Evolutionary conservation across 2,113 vertebrate genomes (phyloP).

Genomic region (Lates calcarifer): DNA sequence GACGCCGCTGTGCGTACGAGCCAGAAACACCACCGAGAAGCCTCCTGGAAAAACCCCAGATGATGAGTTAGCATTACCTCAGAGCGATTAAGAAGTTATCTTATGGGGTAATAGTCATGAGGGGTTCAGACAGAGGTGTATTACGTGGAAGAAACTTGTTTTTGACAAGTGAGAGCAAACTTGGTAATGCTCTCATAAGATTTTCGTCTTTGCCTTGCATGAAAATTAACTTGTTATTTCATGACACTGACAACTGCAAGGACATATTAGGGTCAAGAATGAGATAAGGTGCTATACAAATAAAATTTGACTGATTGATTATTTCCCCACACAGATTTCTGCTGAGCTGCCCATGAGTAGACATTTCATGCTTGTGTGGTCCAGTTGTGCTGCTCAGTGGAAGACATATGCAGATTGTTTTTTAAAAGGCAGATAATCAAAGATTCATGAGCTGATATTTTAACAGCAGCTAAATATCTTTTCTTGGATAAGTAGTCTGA

Average conservation of each 20-base stretch:
- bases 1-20: constrained; percentile 90
- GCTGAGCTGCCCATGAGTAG: background rate
- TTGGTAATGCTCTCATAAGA: background rate
- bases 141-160: no score
- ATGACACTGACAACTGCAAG: background rate
- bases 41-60: constrained; percentile 85
- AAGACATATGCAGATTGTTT: background rate
- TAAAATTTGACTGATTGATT: no score
- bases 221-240: no score
- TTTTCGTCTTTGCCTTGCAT: background rate
- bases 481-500: background rate
- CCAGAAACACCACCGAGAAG: constrained; percentile 96
- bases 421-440: no score
- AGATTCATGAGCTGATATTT: background rate
- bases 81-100: background rate
- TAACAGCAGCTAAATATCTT: background rate
- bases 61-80: background rate
- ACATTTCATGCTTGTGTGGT: background rate
- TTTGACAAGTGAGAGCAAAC: no score
- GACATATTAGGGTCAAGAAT: background rate
- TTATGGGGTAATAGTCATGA: background rate
- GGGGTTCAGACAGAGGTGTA: background rate
- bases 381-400: background rate
- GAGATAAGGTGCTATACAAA: no score
- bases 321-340: background rate